phyloP scores from a whole-genome alignment of 1,140 invertebrate genomes.

The Copidosoma floridanum region DNA sequence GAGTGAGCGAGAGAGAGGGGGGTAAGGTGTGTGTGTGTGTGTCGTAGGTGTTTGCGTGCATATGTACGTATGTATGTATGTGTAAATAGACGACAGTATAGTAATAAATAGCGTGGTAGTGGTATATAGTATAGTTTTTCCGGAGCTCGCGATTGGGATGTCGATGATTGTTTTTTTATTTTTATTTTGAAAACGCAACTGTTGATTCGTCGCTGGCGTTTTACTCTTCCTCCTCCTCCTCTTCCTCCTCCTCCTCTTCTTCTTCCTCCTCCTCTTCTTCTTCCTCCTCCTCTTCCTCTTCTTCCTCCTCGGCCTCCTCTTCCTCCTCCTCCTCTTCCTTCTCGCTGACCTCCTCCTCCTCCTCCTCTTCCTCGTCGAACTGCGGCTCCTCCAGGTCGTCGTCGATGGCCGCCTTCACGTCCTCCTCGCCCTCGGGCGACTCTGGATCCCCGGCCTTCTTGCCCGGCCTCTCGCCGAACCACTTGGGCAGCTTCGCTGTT shows the following conservation, averaged over 20 bases:
- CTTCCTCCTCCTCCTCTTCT: slow-evolving; percentile 62
- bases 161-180: too few relatives aligned
- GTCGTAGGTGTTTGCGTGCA: too few relatives aligned
- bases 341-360: slow-evolving; percentile 64
- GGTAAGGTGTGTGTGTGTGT: too few relatives aligned
- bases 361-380: slow-evolving; percentile 66
- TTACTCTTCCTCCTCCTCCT: slow-evolving; percentile 11
- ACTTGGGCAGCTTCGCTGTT: slow-evolving; percentile 87
- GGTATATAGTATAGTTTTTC: too few relatives aligned
- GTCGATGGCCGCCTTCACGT: slow-evolving; percentile 71
- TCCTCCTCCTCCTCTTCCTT: slow-evolving; percentile 74
- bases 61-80: too few relatives aligned
- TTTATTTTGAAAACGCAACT: neutral
- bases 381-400: slow-evolving; percentile 52
- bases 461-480: slow-evolving; percentile 90
- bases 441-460: slow-evolving; percentile 85
- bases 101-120: too few relatives aligned
- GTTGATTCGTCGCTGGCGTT: too few relatives aligned
- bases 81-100: too few relatives aligned
- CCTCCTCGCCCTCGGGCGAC: slow-evolving; percentile 84
- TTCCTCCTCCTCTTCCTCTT: slow-evolving; percentile 67
- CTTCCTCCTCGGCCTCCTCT: slow-evolving; percentile 69
- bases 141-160: too few relatives aligned
- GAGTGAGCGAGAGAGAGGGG: too few relatives aligned
- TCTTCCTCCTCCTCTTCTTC: slow-evolving; percentile 70